Base-by-base conservation (phyloP, 2,888 invertebrate genomes). In the Tetragnatha montana region DNA sequence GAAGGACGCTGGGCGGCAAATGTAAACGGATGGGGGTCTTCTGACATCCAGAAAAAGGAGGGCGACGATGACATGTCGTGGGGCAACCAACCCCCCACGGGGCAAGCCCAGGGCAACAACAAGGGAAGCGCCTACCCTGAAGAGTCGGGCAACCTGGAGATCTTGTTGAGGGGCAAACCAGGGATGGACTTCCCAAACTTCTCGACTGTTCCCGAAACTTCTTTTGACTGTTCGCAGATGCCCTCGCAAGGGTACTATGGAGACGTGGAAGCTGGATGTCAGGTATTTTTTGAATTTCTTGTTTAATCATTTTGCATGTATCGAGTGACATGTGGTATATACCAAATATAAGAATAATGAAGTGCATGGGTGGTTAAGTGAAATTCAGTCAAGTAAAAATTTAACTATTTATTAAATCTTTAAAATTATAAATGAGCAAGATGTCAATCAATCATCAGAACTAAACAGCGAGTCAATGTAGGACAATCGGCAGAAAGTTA, bases 181-280 rank as follows among this genome's bases (percentile, higher is more conserved):
- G 95, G 95, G 19, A 93, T 94, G 74, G 96, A 96, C 93, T 96
- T 96, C 92, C 96, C 96, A 0, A 95, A 95, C 22, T 94, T 95
- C 51, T 94, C 94, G 78, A 93, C 93, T 12, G 89, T 91, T 19
- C 92, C 92, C 3, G 89, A 91, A n/a, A 92, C 92, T 0, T 81
- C 71, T 4, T 92, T 92, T 81, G 91, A 91, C 49, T 92, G 92
- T 73, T 50, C 19, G n/a, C 81, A 83, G 10, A 91, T 91, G 86
- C 83, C 89, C 10, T 84, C 74, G 0, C 91, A 90, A 8, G 92
- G 92, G 3, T 92, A 92, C 78, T 92, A 92, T 60, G 92, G 90
- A n/a, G 92, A 92, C 74, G 90, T 92, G 0, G 91, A 92, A 21
- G 91, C 92, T 14, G 90, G 90, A 21, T 92, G 92, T 75, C 92